Evolutionary conservation across 2,113 vertebrate genomes (phyloP).

Genomic region (Aegotheles bennettii): DNA sequence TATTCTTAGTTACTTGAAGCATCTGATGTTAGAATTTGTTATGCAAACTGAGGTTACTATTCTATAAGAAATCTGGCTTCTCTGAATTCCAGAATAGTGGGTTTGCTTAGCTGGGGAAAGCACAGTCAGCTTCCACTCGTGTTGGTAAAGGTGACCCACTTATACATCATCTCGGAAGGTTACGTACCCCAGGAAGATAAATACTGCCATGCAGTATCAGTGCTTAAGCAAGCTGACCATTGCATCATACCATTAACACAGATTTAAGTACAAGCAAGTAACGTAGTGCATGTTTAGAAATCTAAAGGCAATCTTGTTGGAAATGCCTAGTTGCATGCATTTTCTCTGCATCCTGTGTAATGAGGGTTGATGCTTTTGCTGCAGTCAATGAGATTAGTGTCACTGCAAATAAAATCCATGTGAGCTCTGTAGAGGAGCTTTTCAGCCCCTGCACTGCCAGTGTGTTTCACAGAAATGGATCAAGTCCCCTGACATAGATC

Average conservation of each 20-base stretch:
- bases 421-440: not conserved
- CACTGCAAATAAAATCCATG: not conserved
- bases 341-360: not conserved
- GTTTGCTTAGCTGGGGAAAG: not conserved
- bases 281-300: not conserved
- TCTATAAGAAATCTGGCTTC: not conserved
- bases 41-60: not conserved
- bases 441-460: not conserved
- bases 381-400: not conserved
- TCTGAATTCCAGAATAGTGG: not conserved
- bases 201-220: not conserved
- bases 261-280: not conserved
- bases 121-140: not conserved
- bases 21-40: not conserved
- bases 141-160: not conserved
- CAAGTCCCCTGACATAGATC: not conserved
- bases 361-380: not conserved
- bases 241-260: not conserved
- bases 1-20: not conserved
- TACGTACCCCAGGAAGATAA: not conserved
- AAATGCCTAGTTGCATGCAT: not conserved
- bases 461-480: not conserved
- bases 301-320: not conserved
- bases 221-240: not conserved
- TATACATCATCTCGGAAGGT: not conserved